Evolutionary conservation across 2,888 invertebrate species (phyloP).

Genomic region (Drosophila emarginata): DNA sequence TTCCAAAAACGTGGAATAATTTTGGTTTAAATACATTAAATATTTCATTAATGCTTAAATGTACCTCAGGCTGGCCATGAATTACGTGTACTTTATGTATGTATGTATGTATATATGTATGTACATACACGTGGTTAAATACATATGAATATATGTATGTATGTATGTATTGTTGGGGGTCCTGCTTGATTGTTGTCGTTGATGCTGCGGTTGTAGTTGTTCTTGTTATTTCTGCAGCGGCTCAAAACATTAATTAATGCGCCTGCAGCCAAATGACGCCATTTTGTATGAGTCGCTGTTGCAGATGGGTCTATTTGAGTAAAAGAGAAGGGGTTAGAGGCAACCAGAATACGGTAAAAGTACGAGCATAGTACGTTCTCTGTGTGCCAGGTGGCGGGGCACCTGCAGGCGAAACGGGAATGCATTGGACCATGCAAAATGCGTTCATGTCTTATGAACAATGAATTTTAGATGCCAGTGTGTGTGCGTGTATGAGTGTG

Average conservation of each 20-base stretch:
- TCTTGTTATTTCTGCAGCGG: conserved; percentile 45
- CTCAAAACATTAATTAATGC: conserved; percentile 72
- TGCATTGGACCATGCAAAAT: conserved; percentile 69
- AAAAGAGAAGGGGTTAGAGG: conserved; percentile 14
- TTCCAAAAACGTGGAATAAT: not conserved
- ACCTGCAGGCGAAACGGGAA: conserved; percentile 61
- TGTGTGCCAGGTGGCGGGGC: conserved; percentile 26
- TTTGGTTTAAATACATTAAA: conserved; percentile 2
- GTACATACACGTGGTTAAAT: not conserved
- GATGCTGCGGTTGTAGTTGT: conserved; percentile 35
- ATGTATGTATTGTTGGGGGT: not conserved
- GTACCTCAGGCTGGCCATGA: not conserved
- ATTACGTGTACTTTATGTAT: not conserved
- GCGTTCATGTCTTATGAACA: conserved; percentile 75
- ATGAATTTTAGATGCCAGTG: conserved; percentile 59
- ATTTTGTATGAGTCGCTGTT: conserved; percentile 50
- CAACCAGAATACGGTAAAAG: conserved; percentile 11
- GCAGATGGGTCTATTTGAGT: conserved; percentile 25
- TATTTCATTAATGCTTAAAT: not conserved
- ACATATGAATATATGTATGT: conserved; percentile 10
- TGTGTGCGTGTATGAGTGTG: conserved; percentile 28
- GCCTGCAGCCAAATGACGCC: conserved; percentile 72
- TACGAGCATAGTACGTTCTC: conserved; percentile 9
- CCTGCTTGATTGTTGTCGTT: conserved; percentile 23
- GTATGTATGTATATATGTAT: not conserved